Evolutionary conservation across 1,140 invertebrate genomes (phyloP).

Genomic region (Dendroctonus ponderosae): DNA sequence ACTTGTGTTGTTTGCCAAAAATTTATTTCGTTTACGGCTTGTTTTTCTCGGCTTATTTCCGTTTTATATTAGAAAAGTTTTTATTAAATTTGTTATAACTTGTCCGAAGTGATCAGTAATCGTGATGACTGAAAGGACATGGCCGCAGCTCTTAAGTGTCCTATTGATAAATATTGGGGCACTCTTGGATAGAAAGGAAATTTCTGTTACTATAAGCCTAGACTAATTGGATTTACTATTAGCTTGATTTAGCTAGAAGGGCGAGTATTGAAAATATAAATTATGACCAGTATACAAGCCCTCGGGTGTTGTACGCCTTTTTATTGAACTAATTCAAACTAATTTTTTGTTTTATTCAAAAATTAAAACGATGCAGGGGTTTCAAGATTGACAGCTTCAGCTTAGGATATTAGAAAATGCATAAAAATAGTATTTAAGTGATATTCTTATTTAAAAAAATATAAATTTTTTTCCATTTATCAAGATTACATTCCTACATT

Average conservation of each 20-base stretch:
- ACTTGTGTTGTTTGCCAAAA: constrained; percentile 23
- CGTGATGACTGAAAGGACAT: constrained; percentile 23
- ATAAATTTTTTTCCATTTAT: too few species aligned
- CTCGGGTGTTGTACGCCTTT: too few species aligned
- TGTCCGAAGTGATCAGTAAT: constrained; percentile 31
- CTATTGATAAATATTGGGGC: constrained; percentile 24
- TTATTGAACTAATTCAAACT: too few species aligned
- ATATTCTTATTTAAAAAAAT: too few species aligned
- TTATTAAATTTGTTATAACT: constrained; percentile 31
- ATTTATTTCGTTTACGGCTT: constrained; percentile 28
- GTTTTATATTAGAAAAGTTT: constrained; percentile 34
- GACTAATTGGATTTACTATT: not conserved
- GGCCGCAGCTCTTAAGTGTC: constrained; percentile 18
- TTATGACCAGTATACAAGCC: not conserved
- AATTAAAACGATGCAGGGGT: too few species aligned
- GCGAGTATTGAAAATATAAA: not conserved
- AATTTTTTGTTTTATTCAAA: too few species aligned
- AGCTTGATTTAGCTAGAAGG: not conserved
- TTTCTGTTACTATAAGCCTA: not conserved
- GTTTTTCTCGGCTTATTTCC: constrained; percentile 22
- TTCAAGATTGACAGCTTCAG: too few species aligned
- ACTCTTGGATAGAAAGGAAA: not conserved
- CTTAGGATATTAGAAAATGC: too few species aligned
- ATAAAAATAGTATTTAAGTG: too few species aligned
- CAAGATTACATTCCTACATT: too few species aligned